Percentiles rank a stretch among this genome's conserved stretches.
phyloP scores from a whole-genome alignment of 2,888 invertebrate species.

The Scaptomyza reducta region DNA sequence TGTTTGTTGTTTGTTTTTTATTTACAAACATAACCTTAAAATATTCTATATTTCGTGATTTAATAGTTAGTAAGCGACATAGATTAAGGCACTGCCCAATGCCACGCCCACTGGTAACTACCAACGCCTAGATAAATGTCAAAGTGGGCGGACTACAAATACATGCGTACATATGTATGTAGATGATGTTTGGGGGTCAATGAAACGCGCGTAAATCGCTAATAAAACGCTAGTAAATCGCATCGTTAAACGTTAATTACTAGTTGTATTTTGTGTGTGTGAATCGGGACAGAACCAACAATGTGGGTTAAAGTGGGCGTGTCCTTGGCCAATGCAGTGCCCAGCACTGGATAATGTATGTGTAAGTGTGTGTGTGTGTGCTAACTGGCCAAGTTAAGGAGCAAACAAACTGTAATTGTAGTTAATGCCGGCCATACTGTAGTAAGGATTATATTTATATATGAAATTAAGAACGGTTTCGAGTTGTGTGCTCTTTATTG shows the following conservation, averaged over 20 bases:
- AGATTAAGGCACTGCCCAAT: slow-evolving; percentile 26
- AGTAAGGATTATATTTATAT: slow-evolving; percentile 11
- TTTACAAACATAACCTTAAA: slow-evolving; percentile 9
- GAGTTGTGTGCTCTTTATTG: slow-evolving; percentile 14
- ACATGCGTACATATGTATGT: not conserved
- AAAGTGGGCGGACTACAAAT: slow-evolving; percentile 7
- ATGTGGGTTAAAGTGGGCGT: slow-evolving; percentile 26
- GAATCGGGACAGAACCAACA: slow-evolving; percentile 6
- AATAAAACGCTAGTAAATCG: slow-evolving; percentile 57
- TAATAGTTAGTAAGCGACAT: slow-evolving; percentile 19
- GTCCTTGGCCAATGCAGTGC: slow-evolving; percentile 3
- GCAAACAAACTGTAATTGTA: slow-evolving; percentile 19
- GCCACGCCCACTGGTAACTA: slow-evolving; percentile 19
- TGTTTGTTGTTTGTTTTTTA: slow-evolving; percentile 17
- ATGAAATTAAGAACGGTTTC: slow-evolving; percentile 5
- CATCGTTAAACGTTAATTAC: slow-evolving; percentile 58
- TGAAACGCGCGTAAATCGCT: slow-evolving; percentile 43
- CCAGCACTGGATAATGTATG: not conserved
- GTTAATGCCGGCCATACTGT: slow-evolving; percentile 17
- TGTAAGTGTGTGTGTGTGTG: slow-evolving; percentile 5
- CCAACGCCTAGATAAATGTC: not conserved
- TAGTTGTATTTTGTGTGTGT: not conserved
- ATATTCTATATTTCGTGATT: not conserved
- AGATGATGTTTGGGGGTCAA: slow-evolving; percentile 19
- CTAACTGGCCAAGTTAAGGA: not conserved